These are phyloP conservation scores for Nannospalax galili DNA, from an alignment of 2,113 vertebrate species.

Conservation along the genomic window DNA sequence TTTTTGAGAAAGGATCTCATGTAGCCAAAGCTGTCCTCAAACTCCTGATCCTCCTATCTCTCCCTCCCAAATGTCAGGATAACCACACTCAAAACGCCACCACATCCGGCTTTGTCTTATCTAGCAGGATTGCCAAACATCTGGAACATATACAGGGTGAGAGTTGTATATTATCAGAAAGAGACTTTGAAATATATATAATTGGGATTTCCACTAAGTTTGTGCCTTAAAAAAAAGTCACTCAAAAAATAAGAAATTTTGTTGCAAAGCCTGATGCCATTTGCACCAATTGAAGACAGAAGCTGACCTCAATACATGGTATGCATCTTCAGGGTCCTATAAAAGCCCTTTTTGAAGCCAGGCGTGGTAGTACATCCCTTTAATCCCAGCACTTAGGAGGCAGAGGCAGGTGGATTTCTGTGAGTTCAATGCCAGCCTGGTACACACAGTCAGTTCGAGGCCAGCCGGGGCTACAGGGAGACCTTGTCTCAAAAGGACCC, in stretches of 20 bases:
- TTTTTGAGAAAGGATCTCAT: background rate
- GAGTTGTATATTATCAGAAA: background rate
- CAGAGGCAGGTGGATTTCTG: no score
- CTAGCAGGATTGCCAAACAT: background rate
- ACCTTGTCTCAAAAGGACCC: no score
- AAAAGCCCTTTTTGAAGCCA: background rate
- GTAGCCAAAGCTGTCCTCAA: no score
- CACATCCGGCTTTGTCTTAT: background rate
- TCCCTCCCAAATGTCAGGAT: background rate
- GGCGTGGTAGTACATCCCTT: no score
- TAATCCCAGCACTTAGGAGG: no score
- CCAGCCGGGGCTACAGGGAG: no score
- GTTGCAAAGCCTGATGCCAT: background rate
- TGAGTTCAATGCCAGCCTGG: no score
- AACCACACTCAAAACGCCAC: no score
- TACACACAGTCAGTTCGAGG: no score
- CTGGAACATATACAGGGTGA: background rate
- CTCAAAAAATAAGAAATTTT: background rate
- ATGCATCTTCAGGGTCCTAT: background rate
- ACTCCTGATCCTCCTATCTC: background rate
- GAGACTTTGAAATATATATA: no score
- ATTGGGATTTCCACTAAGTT: background rate
- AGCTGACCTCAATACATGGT: background rate
- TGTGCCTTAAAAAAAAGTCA: background rate
- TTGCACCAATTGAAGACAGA: background rate